Evolutionary conservation across 2,113 vertebrate species (phyloP).

Genomic region (Thinocorus orbignyianus): DNA sequence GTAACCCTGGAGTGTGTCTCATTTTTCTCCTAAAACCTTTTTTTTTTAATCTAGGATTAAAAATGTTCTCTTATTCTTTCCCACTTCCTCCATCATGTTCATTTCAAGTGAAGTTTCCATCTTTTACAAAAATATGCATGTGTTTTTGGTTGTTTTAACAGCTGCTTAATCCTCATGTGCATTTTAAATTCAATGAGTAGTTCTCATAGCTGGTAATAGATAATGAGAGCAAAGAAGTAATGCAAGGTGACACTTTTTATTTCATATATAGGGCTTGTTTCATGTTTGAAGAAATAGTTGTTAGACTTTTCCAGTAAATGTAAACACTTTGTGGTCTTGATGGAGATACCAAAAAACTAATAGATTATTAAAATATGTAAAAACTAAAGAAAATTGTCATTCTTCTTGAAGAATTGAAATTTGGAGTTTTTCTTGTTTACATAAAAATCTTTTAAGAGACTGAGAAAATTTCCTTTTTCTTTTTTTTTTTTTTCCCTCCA

Average conservation of each 20-base stretch:
- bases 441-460: not conserved
- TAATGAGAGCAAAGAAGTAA: not conserved
- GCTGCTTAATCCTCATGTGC: not conserved
- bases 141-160: not conserved
- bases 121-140: not conserved
- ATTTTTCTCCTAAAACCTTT: not conserved
- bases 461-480: not conserved
- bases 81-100: not conserved
- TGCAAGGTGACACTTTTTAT: not conserved
- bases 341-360: not conserved
- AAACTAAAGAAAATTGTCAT: not conserved
- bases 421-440: not conserved
- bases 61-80: not conserved
- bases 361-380: not conserved
- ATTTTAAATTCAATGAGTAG: not conserved
- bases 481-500: slow-evolving; percentile 57
- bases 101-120: not conserved
- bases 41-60: not conserved
- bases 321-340: not conserved
- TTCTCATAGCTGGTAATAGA: not conserved
- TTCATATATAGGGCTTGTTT: not conserved
- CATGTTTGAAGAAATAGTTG: not conserved
- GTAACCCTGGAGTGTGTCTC: not conserved
- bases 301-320: not conserved
- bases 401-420: not conserved